Percentiles rank a stretch among this genome's conserved stretches.
Conservation (phyloP, 1,140 invertebrate species). For the Drosophila ananassae region DNA sequence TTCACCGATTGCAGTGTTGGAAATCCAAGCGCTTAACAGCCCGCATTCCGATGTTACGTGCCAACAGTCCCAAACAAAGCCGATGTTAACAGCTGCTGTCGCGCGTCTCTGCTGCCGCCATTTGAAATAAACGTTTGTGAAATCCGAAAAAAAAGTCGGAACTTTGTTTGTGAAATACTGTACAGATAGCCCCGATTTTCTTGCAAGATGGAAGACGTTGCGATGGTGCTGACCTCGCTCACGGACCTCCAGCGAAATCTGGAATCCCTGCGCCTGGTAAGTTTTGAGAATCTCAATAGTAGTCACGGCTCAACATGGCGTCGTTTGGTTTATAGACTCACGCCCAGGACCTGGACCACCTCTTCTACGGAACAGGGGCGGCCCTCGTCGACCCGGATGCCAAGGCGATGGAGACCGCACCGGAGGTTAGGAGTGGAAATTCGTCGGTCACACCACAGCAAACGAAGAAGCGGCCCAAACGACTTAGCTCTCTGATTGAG, state of each 20-base stretch:
- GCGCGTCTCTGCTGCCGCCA: constrained; percentile 66
- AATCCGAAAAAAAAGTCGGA: constrained; percentile 7
- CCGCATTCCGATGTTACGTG: not conserved
- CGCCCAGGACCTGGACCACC: constrained; percentile 54
- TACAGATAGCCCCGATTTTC: constrained; percentile 9
- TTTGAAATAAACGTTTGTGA: constrained; percentile 58
- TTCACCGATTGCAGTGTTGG: constrained; percentile 8
- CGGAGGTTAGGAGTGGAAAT: constrained; percentile 2
- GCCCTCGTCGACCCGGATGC: not conserved
- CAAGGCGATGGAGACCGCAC: constrained; percentile 9
- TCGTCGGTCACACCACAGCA: constrained; percentile 69
- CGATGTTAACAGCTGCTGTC: constrained; percentile 21
- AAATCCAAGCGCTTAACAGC: constrained; percentile 7
- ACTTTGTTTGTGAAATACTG: constrained; percentile 24
- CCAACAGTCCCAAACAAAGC: constrained; percentile 1
- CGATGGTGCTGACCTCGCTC: constrained; percentile 43
- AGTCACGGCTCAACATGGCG: constrained; percentile 10
- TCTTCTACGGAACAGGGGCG: constrained; percentile 48
- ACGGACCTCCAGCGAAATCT: constrained; percentile 35
- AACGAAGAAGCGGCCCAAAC: constrained; percentile 73
- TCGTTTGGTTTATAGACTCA: constrained; percentile 43
- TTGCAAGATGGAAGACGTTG: constrained; percentile 67
- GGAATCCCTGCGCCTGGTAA: constrained; percentile 47
- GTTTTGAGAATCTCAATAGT: not conserved
- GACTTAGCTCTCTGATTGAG: constrained; percentile 55